Base-by-base conservation (phyloP, 2,113 vertebrate species). In the Paraplagusia blochii region DNA sequence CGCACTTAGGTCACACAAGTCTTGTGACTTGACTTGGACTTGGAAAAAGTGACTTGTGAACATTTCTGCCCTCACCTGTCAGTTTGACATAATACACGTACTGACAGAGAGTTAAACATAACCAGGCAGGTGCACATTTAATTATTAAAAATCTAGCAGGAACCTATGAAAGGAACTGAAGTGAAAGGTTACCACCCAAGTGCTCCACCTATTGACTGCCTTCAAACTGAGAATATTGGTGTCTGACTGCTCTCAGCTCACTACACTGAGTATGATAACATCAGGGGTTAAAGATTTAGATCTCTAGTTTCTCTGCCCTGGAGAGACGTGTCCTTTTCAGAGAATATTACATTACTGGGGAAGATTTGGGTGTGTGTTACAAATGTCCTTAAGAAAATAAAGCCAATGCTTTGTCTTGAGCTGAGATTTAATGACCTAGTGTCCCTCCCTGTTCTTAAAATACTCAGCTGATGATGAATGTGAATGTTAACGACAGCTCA, bases 321-420 rank as follows among this genome's bases (percentile, higher is more conserved):
- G 38, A 72, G 66, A 72, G 60, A 52, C 44, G 53, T 53, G 63
- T 70, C 63, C 49, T 53, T 60, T 79, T 60, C 58, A 78, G 72
- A 76, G 64, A 63, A 58, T 47, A 56, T 57, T 46, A 67, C 56
- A 66, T 66, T 69, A 69, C 54, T 47, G 18, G 39, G 29, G 62
- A 70, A 53, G 50, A 68, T 49, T 59, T 18, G 69, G 76, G 76
- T 79, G 60, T 74, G 13, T 64, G 22, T 71, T 72, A 72, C 69
- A 79, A 51, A 68, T 74, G 63, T 74, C 72, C 76, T 67, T 51
- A 64, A 71, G 72, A 73, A 44, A 51, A 65, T 71, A 42, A 51
- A 63, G 58, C 54, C 40, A 53, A 44, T 16, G 43, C 53, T 71
- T 70, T 71, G 62, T 74, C 44, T 49, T 58, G 22, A 44, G 38